These are phyloP conservation scores for Teleiodes luculella DNA, from an alignment of 2,888 invertebrate genomes.

Conservation along the genomic window DNA sequence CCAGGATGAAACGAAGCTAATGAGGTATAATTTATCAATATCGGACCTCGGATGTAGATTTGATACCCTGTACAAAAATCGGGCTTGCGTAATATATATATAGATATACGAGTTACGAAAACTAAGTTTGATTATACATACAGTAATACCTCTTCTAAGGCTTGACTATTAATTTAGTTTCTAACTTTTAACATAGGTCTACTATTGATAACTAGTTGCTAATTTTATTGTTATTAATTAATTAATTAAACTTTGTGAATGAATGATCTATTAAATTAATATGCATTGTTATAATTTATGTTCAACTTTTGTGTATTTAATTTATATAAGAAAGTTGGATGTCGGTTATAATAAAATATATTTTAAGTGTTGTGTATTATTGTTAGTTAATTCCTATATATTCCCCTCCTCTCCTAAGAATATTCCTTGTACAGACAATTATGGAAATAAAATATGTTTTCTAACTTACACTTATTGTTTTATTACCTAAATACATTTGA, in stretches of 20 bases:
- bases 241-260: constrained; percentile 27
- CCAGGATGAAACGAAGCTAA: no score
- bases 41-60: no score
- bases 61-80: neutral
- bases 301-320: constrained; percentile 12
- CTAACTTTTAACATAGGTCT: constrained; percentile 43
- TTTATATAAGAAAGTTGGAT: constrained; percentile 32
- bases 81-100: no score
- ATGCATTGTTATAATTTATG: constrained; percentile 14
- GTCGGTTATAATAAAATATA: constrained; percentile 48
- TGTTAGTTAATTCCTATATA: constrained; percentile 24
- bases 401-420: neutral
- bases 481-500: constrained; percentile 34
- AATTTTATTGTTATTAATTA: constrained; percentile 25
- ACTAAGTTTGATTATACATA: neutral
- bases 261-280: constrained; percentile 31
- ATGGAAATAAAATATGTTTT: constrained; percentile 55
- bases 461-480: constrained; percentile 55
- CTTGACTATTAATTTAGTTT: constrained; percentile 35
- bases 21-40: no score
- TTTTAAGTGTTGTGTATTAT: constrained; percentile 41
- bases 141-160: constrained; percentile 10
- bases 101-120: no score
- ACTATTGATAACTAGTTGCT: constrained; percentile 45
- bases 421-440: neutral